Evolutionary conservation across 2,113 vertebrate species (phyloP).

Genomic region (Delphinus delphis): DNA sequence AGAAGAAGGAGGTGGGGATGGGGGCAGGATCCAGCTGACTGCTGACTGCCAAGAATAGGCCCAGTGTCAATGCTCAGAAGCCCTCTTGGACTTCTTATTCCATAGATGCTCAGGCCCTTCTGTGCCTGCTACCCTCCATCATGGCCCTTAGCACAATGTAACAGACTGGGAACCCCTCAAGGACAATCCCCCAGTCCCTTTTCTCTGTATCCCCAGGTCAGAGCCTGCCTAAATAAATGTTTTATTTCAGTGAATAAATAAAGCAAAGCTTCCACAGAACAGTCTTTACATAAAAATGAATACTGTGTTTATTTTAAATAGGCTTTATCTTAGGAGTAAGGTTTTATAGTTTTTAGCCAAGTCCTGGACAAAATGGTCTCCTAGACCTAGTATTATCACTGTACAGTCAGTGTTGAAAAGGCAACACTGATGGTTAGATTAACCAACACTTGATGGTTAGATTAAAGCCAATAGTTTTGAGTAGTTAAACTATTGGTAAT

Average conservation of each 20-base stretch:
- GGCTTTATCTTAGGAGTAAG: not conserved
- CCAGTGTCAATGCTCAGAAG: not conserved
- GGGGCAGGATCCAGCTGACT: not conserved
- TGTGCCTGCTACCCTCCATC: not conserved
- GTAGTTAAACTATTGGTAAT: not conserved
- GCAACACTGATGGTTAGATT: not conserved
- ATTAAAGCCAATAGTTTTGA: not conserved
- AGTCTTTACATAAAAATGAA: constrained; percentile 74
- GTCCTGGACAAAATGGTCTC: not conserved
- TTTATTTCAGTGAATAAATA: constrained; percentile 59
- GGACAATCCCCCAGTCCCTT: not conserved
- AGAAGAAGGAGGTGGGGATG: not conserved
- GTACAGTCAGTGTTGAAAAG: not conserved
- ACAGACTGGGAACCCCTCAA: not conserved
- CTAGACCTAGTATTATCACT: not conserved
- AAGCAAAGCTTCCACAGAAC: constrained; percentile 52
- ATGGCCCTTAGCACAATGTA: not conserved
- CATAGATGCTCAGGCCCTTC: not conserved
- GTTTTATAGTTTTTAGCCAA: not conserved
- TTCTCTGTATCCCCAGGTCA: constrained; percentile 20
- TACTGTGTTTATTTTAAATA: constrained; percentile 70
- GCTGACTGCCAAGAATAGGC: not conserved
- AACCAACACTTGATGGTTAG: not conserved
- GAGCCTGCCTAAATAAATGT: constrained; percentile 48
- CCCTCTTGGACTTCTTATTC: not conserved